phyloP scores from a whole-genome alignment of 2,888 invertebrate species.

The Tachina grossa region DNA sequence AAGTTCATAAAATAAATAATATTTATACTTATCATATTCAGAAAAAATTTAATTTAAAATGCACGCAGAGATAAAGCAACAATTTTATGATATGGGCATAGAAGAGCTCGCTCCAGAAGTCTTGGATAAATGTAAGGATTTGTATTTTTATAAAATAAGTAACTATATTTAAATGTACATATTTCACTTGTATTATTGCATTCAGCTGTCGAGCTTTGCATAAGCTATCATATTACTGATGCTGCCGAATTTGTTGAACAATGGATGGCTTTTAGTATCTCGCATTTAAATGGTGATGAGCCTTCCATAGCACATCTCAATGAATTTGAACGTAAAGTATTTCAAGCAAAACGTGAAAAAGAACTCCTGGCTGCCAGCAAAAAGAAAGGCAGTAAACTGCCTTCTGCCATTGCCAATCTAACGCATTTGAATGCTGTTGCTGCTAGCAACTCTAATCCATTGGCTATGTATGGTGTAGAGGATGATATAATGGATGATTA shows the following conservation, averaged over 20 bases:
- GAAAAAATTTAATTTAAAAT: conserved; percentile 69
- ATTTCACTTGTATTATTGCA: neutral
- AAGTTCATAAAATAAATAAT: neutral
- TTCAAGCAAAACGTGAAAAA: conserved; percentile 83
- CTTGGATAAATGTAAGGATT: conserved; percentile 85
- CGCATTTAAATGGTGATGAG: conserved; percentile 85
- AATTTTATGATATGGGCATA: conserved; percentile 86
- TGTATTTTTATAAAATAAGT: neutral
- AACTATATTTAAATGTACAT: neutral
- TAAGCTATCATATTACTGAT: conserved; percentile 85
- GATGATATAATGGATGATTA: conserved; percentile 76
- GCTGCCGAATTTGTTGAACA: conserved; percentile 89
- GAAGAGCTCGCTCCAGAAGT: conserved; percentile 84
- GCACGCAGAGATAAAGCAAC: conserved; percentile 83
- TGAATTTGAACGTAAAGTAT: conserved; percentile 87
- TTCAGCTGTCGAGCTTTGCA: conserved; percentile 68
- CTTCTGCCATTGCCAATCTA: conserved; percentile 68
- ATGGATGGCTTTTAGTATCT: conserved; percentile 91
- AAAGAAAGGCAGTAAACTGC: conserved; percentile 72
- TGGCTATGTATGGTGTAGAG: conserved; percentile 79
- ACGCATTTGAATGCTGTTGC: conserved; percentile 60
- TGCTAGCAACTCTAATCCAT: conserved; percentile 72
- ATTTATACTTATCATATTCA: neutral
- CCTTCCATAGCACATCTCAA: conserved; percentile 86
- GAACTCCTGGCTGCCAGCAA: conserved; percentile 73